These are phyloP conservation scores for Orcinus orca DNA, from an alignment of 2,113 vertebrate species.

Conservation along the genomic window DNA sequence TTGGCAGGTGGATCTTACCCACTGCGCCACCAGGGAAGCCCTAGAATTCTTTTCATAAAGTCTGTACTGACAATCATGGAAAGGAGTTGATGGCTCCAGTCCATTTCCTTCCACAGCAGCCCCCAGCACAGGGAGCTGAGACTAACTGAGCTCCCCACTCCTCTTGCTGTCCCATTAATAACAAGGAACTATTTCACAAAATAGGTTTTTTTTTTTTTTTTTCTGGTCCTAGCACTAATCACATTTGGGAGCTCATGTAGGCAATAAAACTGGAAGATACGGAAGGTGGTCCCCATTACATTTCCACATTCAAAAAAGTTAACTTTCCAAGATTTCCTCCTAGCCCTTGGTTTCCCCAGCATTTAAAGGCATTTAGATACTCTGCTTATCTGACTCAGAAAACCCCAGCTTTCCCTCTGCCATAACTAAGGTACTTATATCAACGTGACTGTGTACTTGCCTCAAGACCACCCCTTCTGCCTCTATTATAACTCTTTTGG, in stretches of 20 bases:
- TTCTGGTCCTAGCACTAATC: not conserved
- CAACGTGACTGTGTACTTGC: not conserved
- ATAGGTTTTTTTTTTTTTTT: not conserved
- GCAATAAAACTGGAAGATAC: not conserved
- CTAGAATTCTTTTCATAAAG: conserved; percentile 32
- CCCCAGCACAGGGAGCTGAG: not conserved
- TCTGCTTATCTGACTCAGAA: not conserved
- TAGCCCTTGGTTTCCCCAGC: not conserved
- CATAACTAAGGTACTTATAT: not conserved
- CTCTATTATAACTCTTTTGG: not conserved
- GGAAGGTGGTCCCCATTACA: not conserved
- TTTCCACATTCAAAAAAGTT: not conserved
- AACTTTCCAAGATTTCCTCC: not conserved
- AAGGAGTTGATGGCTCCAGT: not conserved
- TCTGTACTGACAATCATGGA: conserved; percentile 24
- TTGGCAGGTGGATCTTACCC: no score
- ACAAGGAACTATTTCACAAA: not conserved
- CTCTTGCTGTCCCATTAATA: not conserved
- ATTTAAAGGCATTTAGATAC: conserved; percentile 26
- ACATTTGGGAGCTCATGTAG: not conserved
- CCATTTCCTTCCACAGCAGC: not conserved
- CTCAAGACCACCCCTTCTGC: not conserved
- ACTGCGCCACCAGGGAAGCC: no score
- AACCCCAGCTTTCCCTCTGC: not conserved
- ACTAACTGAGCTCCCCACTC: not conserved